Conservation (phyloP, 2,797 vertebrate genomes). For the Capromys pilorides region DNA sequence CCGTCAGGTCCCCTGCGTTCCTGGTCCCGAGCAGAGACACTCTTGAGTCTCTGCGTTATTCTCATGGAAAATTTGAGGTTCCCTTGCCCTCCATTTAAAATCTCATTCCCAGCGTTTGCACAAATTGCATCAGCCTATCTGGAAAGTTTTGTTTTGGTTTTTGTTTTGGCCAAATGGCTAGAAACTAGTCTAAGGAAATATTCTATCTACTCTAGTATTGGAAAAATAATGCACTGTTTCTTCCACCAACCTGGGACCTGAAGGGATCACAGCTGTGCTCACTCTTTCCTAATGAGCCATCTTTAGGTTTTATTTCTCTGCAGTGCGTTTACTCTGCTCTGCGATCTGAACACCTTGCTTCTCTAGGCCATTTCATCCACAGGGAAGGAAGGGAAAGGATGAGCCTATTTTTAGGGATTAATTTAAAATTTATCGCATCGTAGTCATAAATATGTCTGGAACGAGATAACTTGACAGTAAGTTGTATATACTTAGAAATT, state of each 20-base stretch:
- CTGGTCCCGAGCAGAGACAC: not conserved
- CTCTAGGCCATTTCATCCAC: not conserved
- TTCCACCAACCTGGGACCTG: not conserved
- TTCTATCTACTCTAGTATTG: not conserved
- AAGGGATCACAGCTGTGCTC: not conserved
- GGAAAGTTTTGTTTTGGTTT: not conserved
- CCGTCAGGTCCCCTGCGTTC: accelerated
- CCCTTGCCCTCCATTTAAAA: not conserved
- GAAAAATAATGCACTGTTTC: not conserved
- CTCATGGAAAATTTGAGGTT: not conserved
- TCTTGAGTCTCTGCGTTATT: not conserved
- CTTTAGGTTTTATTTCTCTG: not conserved
- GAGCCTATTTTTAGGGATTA: constrained; percentile 10
- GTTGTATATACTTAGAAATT: not conserved
- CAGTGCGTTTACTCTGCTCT: not conserved
- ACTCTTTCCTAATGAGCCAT: not conserved
- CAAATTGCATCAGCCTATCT: not conserved
- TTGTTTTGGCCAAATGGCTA: not conserved
- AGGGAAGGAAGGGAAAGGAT: not conserved
- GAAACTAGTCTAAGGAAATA: not conserved
- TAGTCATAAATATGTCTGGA: not conserved
- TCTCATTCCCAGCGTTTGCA: not conserved
- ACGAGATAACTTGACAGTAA: constrained; percentile 1
- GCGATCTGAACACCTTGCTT: not conserved
- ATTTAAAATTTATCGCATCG: constrained; percentile 15